A percentile compares a stretch with the other conserved stretches of the same genome.
Evolutionary conservation across 2,797 vertebrate genomes (phyloP).

Genomic region (Coendou prehensilis): DNA sequence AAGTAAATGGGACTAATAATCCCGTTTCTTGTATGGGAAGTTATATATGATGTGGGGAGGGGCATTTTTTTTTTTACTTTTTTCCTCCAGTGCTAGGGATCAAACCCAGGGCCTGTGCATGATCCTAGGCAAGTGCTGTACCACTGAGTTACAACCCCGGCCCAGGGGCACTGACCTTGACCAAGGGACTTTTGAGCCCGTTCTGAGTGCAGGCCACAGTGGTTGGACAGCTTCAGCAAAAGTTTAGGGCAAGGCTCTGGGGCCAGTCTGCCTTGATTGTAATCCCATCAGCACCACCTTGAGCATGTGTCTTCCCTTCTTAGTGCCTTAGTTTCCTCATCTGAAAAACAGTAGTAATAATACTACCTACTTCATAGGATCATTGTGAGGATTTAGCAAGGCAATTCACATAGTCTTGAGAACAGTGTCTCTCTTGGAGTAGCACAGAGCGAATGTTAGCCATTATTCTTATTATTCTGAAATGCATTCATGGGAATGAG

Average conservation of each 20-base stretch:
- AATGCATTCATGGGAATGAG: neutral
- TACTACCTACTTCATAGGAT: neutral
- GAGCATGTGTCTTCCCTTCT: neutral
- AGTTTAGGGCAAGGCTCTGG: neutral
- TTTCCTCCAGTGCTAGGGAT: neutral
- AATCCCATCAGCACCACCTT: neutral
- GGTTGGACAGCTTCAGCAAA: neutral
- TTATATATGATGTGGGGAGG: neutral
- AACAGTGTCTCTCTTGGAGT: neutral
- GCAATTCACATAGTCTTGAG: neutral
- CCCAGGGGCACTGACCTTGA: neutral
- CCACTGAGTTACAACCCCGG: neutral
- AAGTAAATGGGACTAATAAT: neutral
- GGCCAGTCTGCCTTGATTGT: neutral
- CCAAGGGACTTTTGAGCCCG: conserved; percentile 32
- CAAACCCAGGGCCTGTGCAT: neutral
- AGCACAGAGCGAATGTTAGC: neutral
- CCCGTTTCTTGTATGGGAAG: neutral
- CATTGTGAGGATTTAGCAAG: neutral
- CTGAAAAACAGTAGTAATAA: neutral
- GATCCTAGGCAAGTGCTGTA: neutral
- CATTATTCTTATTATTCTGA: conserved; percentile 3
- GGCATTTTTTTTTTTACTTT: neutral
- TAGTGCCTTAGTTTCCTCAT: conserved; percentile 46
- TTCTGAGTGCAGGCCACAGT: neutral